Conservation (phyloP, 2,113 vertebrate genomes). For the Elaphurus davidianus region DNA sequence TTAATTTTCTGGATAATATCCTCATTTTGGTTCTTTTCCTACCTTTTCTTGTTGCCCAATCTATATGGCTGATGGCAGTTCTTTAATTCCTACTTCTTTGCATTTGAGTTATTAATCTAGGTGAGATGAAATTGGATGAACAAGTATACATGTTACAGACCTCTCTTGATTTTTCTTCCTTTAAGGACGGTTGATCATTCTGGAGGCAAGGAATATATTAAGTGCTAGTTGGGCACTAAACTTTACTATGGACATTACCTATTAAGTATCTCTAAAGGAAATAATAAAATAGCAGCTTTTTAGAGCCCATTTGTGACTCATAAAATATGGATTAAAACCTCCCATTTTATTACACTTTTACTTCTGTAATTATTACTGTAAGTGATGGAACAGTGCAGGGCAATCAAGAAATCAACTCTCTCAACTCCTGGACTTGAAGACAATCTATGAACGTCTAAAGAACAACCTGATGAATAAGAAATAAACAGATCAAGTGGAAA, state of each 20-base stretch:
- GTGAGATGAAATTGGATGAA: background rate
- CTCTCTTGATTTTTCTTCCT: conserved; percentile 52
- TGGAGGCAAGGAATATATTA: conserved; percentile 68
- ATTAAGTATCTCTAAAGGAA: conserved; percentile 83
- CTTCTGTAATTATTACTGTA: conserved; percentile 76
- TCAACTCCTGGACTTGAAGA: conserved; percentile 19
- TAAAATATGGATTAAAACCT: conserved; percentile 82
- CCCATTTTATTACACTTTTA: conserved; percentile 72
- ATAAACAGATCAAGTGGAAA: background rate
- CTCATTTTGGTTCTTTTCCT: conserved; percentile 40
- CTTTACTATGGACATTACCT: conserved; percentile 80
- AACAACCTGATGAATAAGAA: background rate
- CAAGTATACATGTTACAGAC: background rate
- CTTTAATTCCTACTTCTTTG: background rate
- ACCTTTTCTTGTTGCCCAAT: conserved; percentile 15
- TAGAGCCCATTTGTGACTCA: conserved; percentile 82
- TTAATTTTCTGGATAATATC: conserved; percentile 65
- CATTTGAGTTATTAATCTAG: background rate
- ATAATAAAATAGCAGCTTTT: conserved; percentile 81
- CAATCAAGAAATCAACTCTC: conserved; percentile 69
- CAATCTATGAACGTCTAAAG: background rate
- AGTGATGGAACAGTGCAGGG: conserved; percentile 66
- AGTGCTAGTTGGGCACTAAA: conserved; percentile 74
- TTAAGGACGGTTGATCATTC: conserved; percentile 68
- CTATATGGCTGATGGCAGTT: background rate